Conservation (phyloP, 1,140 invertebrate genomes). For the Pseudomyrmex concolor region DNA sequence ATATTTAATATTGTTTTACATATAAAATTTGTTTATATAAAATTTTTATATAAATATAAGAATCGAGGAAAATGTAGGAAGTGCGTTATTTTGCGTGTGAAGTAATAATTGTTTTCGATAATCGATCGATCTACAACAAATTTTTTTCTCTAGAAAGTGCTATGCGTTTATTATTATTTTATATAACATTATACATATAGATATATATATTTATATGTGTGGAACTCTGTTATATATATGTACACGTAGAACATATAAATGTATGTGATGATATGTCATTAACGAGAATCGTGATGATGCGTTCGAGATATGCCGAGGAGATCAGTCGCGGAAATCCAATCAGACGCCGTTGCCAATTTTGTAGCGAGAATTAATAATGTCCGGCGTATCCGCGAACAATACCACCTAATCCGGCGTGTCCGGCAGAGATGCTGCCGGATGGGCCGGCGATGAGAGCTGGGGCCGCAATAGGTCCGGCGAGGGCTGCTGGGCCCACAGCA, state of each 20-base stretch:
- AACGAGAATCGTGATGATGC: conserved; percentile 76
- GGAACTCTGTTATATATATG: conserved; percentile 72
- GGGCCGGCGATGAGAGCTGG: conserved; percentile 82
- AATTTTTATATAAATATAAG: too few species aligned
- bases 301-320: conserved; percentile 66
- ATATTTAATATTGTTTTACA: too few species aligned
- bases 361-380: conserved; percentile 69
- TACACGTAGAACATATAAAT: conserved; percentile 67
- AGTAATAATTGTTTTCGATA: neutral
- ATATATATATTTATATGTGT: conserved; percentile 60
- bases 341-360: neutral
- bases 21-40: too few species aligned
- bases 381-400: conserved; percentile 71
- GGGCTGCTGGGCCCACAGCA: conserved; percentile 75
- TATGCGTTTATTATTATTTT: conserved; percentile 75
- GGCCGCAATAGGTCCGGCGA: conserved; percentile 79
- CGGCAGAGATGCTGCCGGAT: conserved; percentile 81
- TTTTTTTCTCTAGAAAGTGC: conserved; percentile 49
- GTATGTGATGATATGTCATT: conserved; percentile 76
- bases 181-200: conserved; percentile 50
- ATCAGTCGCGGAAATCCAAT: conserved; percentile 72
- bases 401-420: conserved; percentile 75
- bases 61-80: too few species aligned
- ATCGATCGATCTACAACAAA: neutral
- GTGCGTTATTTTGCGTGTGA: too few species aligned